Evolutionary conservation across 2,797 vertebrate species (phyloP).

Genomic region (Galaxias olidus): DNA sequence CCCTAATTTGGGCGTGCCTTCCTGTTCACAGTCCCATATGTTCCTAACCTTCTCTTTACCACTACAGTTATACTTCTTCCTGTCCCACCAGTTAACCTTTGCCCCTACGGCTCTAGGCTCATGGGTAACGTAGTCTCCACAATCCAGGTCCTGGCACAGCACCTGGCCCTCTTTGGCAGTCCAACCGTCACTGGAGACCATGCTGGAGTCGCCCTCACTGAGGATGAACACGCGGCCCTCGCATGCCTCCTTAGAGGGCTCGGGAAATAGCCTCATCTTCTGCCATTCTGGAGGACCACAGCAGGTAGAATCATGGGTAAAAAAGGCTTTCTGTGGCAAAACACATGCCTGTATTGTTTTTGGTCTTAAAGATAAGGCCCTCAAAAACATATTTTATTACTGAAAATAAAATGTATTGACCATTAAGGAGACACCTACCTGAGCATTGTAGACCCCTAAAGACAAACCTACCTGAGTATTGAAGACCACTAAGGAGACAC

Average conservation of each 20-base stretch:
- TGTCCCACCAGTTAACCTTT: neutral
- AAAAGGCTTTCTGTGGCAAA: neutral
- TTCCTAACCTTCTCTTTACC: accelerated
- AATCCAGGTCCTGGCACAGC: slow-evolving; percentile 55
- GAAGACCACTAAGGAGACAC: too few relatives aligned
- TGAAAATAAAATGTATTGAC: slow-evolving; percentile 14
- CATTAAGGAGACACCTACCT: accelerated
- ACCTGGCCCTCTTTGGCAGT: accelerated
- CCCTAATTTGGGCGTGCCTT: accelerated
- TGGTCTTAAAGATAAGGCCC: too few relatives aligned
- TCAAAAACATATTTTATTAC: too few relatives aligned
- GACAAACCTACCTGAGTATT: slow-evolving; percentile 27
- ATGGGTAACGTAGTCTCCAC: slow-evolving; percentile 17
- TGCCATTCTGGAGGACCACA: slow-evolving; percentile 37
- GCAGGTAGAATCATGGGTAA: slow-evolving; percentile 3
- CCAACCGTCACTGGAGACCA: slow-evolving; percentile 36
- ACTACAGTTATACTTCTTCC: slow-evolving; percentile 40
- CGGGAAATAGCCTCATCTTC: slow-evolving; percentile 23
- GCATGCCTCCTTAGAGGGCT: slow-evolving; percentile 14
- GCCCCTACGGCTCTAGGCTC: accelerated
- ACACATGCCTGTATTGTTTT: neutral
- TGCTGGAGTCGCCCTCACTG: accelerated
- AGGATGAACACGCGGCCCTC: slow-evolving; percentile 42
- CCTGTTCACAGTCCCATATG: slow-evolving; percentile 58
- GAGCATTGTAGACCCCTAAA: neutral